A percentile compares a stretch with the other conserved stretches of the same genome.
Evolutionary conservation across 2,888 invertebrate genomes (phyloP).

Genomic region (Heliconius hortense): DNA sequence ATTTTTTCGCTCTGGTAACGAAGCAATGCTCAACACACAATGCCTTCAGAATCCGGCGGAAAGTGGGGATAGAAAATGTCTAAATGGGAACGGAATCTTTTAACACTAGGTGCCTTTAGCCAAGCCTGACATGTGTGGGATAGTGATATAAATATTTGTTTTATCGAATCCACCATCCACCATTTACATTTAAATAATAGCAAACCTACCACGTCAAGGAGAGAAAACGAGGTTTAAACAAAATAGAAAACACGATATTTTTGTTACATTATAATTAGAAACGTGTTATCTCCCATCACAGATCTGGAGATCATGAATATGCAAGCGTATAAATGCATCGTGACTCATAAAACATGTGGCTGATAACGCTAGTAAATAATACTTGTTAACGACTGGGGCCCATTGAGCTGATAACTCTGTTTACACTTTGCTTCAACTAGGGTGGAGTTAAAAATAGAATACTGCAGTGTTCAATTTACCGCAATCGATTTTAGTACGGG

Average conservation of each 20-base stretch:
- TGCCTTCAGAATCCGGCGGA: no score
- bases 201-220: neutral
- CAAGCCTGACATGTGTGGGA: no score
- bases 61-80: no score
- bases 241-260: slow-evolving; percentile 35
- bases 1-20: no score
- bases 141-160: no score
- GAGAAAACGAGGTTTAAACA: slow-evolving; percentile 47
- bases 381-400: slow-evolving; percentile 51
- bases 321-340: slow-evolving; percentile 56
- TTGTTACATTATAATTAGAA: slow-evolving; percentile 42
- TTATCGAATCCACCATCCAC: no score
- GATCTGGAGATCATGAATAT: slow-evolving; percentile 61
- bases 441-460: slow-evolving; percentile 11
- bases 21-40: no score
- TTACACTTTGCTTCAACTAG: slow-evolving; percentile 40
- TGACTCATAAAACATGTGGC: slow-evolving; percentile 61
- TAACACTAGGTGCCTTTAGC: no score
- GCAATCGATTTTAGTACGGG: neutral
- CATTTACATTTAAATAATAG: neutral
- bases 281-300: slow-evolving; percentile 39
- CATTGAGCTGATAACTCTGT: slow-evolving; percentile 45
- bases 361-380: slow-evolving; percentile 53
- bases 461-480: neutral
- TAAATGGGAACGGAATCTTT: no score